phyloP scores from a whole-genome alignment of 2,113 vertebrate genomes.

The Pheucticus melanocephalus region DNA sequence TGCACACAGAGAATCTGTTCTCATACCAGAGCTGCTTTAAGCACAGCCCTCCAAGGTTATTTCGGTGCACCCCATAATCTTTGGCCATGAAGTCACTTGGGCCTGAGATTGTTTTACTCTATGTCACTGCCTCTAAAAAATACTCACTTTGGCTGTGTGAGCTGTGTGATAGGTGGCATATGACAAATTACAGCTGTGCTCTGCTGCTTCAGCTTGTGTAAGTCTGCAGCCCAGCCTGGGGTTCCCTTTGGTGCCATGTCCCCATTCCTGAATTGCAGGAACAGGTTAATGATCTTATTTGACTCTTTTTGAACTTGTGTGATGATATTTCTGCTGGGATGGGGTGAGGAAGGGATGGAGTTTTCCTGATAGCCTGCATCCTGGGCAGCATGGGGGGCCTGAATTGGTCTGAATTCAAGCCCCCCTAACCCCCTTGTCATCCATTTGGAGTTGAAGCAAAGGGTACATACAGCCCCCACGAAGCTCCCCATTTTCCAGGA shows the following conservation, averaged over 20 bases:
- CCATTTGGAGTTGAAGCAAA: neutral
- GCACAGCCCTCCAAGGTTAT: neutral
- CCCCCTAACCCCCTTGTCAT: neutral
- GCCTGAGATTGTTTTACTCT: neutral
- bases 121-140: neutral
- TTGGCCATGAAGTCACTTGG: neutral
- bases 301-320: neutral
- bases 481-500: fast-evolving
- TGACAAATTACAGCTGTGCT: neutral
- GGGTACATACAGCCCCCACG: neutral
- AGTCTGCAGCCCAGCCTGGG: neutral
- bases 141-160: neutral
- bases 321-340: neutral
- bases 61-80: neutral
- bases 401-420: neutral
- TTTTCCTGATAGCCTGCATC: neutral
- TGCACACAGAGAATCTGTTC: neutral
- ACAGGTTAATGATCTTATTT: neutral
- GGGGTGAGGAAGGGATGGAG: neutral
- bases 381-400: fast-evolving
- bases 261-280: neutral
- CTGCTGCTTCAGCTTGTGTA: neutral
- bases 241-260: neutral
- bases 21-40: neutral
- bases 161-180: neutral